Conservation (phyloP, 2,113 vertebrate genomes). For the Catharus fuscescens region DNA sequence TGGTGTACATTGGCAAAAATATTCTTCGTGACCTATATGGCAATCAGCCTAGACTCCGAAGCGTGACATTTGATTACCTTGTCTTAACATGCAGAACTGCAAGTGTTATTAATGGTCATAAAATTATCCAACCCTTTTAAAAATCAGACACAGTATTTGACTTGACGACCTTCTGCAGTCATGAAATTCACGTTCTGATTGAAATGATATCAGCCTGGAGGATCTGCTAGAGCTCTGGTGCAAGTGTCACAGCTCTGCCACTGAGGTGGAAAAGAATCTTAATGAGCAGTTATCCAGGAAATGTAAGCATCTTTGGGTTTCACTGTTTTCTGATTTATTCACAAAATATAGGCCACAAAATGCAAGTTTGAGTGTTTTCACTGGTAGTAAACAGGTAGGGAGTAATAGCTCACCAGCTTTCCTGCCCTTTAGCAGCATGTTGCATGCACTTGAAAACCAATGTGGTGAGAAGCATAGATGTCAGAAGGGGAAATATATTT, state of each 20-base stretch:
- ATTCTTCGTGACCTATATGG: conserved; percentile 36
- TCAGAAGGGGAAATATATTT: background rate
- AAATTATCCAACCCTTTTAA: conserved; percentile 68
- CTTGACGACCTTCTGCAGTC: conserved; percentile 58
- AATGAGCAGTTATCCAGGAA: conserved; percentile 23
- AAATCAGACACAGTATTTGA: conserved; percentile 67
- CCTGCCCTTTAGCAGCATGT: background rate
- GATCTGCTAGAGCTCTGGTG: conserved; percentile 27
- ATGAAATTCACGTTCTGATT: conserved; percentile 55
- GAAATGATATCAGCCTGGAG: conserved; percentile 57
- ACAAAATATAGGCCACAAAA: background rate
- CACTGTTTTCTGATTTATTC: conserved; percentile 8
- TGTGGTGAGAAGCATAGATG: background rate
- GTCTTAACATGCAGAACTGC: conserved; percentile 57
- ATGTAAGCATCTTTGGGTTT: background rate
- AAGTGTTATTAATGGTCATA: conserved; percentile 66
- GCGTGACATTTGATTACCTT: conserved; percentile 59
- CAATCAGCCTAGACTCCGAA: background rate
- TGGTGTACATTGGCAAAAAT: background rate
- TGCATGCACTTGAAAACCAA: background rate
- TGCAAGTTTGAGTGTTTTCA: background rate
- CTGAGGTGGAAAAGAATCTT: conserved; percentile 46
- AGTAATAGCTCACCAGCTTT: background rate
- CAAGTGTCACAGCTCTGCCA: conserved; percentile 57
- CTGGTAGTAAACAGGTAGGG: background rate